These are phyloP conservation scores for Rhynchonycteris naso DNA, from an alignment of 2,797 vertebrate genomes.

Conservation along the genomic window DNA sequence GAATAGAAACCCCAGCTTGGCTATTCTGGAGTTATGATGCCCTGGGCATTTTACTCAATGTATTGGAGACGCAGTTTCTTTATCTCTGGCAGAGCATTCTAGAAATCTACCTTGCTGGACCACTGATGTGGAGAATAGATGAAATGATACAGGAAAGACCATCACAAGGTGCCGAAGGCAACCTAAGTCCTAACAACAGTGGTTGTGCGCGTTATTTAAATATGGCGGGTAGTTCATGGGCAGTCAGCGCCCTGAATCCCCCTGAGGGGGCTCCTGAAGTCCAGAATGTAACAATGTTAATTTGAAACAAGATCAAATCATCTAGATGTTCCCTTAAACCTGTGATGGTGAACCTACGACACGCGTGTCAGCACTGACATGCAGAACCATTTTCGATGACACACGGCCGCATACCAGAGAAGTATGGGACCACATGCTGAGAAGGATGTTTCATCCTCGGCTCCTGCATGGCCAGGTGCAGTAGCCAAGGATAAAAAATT, in stretches of 20 bases:
- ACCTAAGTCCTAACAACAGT: accelerated
- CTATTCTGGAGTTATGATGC: accelerated
- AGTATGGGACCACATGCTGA: no score
- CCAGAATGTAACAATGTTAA: not conserved
- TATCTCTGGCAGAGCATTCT: accelerated
- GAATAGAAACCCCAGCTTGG: no score
- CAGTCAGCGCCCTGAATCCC: not conserved
- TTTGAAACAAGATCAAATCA: not conserved
- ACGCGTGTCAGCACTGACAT: no score
- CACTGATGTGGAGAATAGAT: not conserved
- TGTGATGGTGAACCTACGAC: no score
- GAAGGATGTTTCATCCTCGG: no score
- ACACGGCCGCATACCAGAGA: no score
- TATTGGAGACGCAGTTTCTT: no score
- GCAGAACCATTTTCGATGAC: no score
- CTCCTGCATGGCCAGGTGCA: no score
- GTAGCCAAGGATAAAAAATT: no score
- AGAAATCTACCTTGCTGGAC: not conserved
- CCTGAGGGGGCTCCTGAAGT: not conserved
- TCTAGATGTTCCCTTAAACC: not conserved
- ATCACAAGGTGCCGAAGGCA: accelerated
- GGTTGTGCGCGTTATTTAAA: accelerated
- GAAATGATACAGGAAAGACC: not conserved
- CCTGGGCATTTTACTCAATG: accelerated
- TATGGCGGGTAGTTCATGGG: accelerated